phyloP scores from a whole-genome alignment of 1,140 invertebrate species.

The Pinna nobilis region DNA sequence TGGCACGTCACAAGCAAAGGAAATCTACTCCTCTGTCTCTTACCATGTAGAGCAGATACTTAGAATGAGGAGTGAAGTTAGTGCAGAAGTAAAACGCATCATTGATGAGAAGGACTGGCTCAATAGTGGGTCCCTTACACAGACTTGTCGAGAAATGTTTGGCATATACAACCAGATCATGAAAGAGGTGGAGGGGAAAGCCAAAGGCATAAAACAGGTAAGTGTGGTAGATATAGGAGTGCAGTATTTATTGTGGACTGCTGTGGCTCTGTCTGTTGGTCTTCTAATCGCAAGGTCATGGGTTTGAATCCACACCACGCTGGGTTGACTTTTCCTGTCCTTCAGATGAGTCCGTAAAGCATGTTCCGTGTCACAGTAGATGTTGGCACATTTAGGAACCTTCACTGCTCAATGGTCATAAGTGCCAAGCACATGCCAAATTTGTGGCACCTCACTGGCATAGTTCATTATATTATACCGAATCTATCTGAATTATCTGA shows the following conservation, averaged over 20 bases:
- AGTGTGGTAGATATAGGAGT: background rate
- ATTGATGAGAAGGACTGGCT: constrained; percentile 9
- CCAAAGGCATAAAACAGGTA: background rate
- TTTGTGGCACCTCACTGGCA: too few relatives aligned
- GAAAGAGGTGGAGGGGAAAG: constrained; percentile 3
- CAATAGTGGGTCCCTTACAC: background rate
- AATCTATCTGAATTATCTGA: too few relatives aligned
- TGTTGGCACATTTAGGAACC: too few relatives aligned
- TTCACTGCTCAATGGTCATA: too few relatives aligned
- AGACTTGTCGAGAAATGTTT: constrained; percentile 5
- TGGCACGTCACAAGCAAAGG: background rate
- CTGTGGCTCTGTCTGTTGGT: too few relatives aligned
- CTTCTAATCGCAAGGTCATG: too few relatives aligned
- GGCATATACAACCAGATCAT: background rate
- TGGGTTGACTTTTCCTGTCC: too few relatives aligned
- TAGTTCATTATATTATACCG: too few relatives aligned
- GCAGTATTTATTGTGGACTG: background rate
- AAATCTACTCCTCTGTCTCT: background rate
- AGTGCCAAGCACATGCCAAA: too few relatives aligned
- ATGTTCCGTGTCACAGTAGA: too few relatives aligned
- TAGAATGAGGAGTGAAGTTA: background rate
- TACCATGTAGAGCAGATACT: background rate
- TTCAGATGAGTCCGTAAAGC: too few relatives aligned
- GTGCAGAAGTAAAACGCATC: background rate
- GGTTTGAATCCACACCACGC: too few relatives aligned